Evolutionary conservation across 2,888 invertebrate species (phyloP), one percentile per base, ranked within the genome.

Genomic region (Torymus auratus): DNA sequence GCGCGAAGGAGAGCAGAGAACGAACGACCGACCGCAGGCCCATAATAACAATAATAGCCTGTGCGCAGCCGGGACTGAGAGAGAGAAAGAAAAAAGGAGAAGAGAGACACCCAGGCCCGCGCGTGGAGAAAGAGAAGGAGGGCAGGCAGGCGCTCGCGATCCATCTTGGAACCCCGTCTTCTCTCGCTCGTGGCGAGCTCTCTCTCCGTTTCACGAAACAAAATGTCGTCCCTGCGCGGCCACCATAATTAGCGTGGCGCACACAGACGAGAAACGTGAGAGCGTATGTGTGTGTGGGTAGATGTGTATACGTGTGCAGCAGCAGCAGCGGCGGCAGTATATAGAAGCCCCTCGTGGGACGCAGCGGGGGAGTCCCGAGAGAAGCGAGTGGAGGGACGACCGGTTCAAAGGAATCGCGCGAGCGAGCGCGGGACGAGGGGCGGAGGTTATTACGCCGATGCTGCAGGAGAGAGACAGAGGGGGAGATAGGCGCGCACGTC

Each of bases 171-270:
- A 84, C 28, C 28, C 28, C 7, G 28, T 3, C 20, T 20, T 3
- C 20, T 20, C 20, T 20, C 20, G 20, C 20, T 20, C 20, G 20
- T 20, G 20, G 20, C 20, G 20, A 20, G 20, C 20, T 20, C 20
- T 20, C 20, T 20, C 2, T 4, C 2, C 28, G 83, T 83, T 83
- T 85, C 84, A 84, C 85, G 83, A 87, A 90, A 90, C 90, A 91
- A 91, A 91, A 90, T 91, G 90, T 90, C 90, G 89, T 87, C 88
- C 87, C 86, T 83, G 56, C 73, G 80, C 81, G 85, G 85, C 90
- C 88, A 89, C 89, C 89, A 90, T 90, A 90, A 91, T 90, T 90
- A 91, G 87, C 86, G 85, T 81, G 79, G 73, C 75, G 85, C 28
- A 7, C 61, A 28, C 73, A 53, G 74, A 3, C 20, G 2, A 20